Conservation (phyloP, 2,113 vertebrate genomes). For the Albula goreensis region DNA sequence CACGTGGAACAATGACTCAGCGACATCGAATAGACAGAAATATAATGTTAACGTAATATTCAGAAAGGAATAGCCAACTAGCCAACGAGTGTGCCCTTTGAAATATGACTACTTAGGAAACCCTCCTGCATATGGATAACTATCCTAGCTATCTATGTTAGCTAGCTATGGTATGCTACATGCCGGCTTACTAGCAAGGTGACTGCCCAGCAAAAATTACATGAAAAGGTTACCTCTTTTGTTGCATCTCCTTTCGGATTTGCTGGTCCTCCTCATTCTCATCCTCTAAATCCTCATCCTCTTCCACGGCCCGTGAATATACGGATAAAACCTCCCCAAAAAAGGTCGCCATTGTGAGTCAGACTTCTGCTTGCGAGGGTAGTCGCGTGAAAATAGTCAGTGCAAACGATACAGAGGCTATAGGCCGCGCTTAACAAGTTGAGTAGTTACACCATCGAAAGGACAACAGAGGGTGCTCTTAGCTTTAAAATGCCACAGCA, state of each 20-base stretch:
- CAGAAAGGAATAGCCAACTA: not conserved
- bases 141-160: not conserved
- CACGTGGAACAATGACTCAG: not conserved
- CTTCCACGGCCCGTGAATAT: constrained; percentile 71
- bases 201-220: not conserved
- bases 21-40: not conserved
- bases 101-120: not conserved
- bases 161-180: not conserved
- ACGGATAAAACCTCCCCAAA: constrained; percentile 73
- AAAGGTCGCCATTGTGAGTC: constrained; percentile 69
- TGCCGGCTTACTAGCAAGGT: not conserved
- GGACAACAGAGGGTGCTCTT: constrained; percentile 20
- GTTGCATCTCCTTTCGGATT: constrained; percentile 66
- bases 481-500: not conserved
- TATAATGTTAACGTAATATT: too few relatives aligned
- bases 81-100: not conserved
- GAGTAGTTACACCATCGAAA: not conserved
- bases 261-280: constrained; percentile 68
- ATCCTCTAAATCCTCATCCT: constrained; percentile 54
- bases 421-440: too few relatives aligned
- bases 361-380: not conserved
- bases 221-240: constrained; percentile 46
- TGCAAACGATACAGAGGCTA: too few relatives aligned
- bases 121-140: too few relatives aligned
- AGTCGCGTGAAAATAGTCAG: not conserved